Evolutionary conservation across 2,888 invertebrate species (phyloP), one percentile per base, ranked within the genome.

Genomic region (Tenthredo amoena): DNA sequence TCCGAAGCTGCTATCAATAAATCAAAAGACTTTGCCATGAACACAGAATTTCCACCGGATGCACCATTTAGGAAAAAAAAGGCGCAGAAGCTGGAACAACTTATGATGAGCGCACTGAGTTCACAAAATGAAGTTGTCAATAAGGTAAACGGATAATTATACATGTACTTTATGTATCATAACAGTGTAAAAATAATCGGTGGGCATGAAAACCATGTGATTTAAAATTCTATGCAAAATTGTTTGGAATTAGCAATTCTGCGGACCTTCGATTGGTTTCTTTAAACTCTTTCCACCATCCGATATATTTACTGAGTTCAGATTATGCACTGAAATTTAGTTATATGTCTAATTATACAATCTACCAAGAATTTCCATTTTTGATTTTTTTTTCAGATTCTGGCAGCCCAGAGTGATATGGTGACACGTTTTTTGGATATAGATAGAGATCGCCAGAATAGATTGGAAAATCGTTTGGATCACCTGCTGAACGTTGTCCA

Each of bases 91-190:
- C 85, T 93, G 47, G 93, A 93, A 84, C 92, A 92, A 65, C 88
- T 93, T n/a, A 91, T 93, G 89, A 82, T 93, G 40, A 92, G 87
- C 86, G 93, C 93, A 1, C 92, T 93, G 26, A 93, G 89, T 87
- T 93, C 93, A 5, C 93, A 93, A 85, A 93, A 89, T 79, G 93
- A 93, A 87, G 93, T 93, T 6, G 93, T 93, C 6, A 93, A 93
- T 87, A 93, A 93, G 91, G 93, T 92, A 34, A 83, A 31, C 4
- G 10, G 10, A 83, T 21, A 81, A 62, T 81, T 62, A 40, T 47
- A 15, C 15, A 34, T 0, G 40, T 79, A 65, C 50, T n/a, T 18
- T 50, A 6, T 55, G n/a, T 50, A 50, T 50, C n/a, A n/a, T n/a
- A n/a, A n/a, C 7, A n/a, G n/a, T 55, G n/a, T 55, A 7, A 7